Conservation (phyloP, 1,140 invertebrate genomes). For the Lasioglossum albipes region DNA sequence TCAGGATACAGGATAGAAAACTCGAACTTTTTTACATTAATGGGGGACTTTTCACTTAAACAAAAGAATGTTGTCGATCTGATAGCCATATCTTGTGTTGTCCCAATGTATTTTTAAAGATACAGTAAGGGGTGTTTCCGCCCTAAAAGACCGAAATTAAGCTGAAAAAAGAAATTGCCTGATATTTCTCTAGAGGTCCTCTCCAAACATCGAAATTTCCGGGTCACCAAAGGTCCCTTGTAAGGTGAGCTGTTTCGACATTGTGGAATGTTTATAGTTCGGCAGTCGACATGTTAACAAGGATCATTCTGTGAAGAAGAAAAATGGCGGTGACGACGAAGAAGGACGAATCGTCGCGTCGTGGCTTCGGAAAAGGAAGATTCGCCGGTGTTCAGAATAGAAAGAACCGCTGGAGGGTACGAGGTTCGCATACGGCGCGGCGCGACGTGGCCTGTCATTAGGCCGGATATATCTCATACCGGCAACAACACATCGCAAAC, state of each 20-base stretch:
- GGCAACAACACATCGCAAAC: constrained; percentile 64
- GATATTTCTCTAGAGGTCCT: no score
- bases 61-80: no score
- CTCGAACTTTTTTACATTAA: no score
- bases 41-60: no score
- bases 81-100: no score
- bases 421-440: constrained; percentile 53
- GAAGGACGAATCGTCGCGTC: neutral
- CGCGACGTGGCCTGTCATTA: constrained; percentile 60
- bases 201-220: no score
- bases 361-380: neutral
- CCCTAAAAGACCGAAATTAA: neutral
- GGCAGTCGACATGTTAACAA: no score
- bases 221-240: no score
- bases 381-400: neutral
- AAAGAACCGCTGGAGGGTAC: neutral
- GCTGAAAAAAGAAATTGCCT: neutral
- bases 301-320: no score
- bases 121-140: neutral
- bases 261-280: no score
- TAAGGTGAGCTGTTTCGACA: no score
- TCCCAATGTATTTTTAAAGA: neutral
- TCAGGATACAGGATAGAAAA: no score
- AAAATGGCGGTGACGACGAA: neutral
- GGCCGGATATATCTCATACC: constrained; percentile 65